Conservation (phyloP, 35 echinoderm and acorn worm species). For the Ptychodera flava region DNA sequence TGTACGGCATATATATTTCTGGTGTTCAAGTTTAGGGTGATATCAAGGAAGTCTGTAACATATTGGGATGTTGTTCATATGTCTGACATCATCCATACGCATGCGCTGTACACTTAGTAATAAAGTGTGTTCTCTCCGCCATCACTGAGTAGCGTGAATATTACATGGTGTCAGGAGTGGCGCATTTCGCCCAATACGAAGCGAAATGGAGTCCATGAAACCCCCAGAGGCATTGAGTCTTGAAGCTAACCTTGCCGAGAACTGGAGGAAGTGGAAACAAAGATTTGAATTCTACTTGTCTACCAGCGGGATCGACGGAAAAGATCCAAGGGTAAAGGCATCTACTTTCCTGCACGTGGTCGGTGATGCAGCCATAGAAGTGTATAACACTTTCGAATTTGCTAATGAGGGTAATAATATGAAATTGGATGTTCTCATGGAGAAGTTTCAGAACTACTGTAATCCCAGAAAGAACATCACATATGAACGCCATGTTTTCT, state of each 20-base stretch:
- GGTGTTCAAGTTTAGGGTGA: too few species aligned
- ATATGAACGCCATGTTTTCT: conserved; percentile 37
- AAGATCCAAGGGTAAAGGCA: conserved; percentile 4
- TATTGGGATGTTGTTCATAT: too few species aligned
- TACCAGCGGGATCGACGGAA: conserved; percentile 11
- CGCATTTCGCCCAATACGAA: not conserved
- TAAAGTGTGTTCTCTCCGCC: too few species aligned
- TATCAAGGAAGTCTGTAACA: too few species aligned
- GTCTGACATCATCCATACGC: too few species aligned
- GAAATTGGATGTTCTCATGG: not conserved
- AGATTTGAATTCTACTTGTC: conserved; percentile 18
- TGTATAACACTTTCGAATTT: conserved; percentile 24
- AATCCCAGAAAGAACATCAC: conserved; percentile 29
- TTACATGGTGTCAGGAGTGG: conserved; percentile 28
- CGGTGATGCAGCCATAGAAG: conserved; percentile 13
- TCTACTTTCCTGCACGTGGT: conserved; percentile 20
- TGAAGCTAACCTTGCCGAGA: conserved; percentile 19
- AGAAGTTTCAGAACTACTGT: conserved; percentile 28
- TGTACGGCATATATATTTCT: too few species aligned
- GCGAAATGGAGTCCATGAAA: conserved; percentile 34
- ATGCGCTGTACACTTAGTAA: too few species aligned
- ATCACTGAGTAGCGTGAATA: too few species aligned
- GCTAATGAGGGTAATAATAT: conserved; percentile 5
- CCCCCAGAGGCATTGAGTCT: conserved; percentile 16
- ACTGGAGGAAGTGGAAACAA: conserved; percentile 3